These are phyloP conservation scores for Myopa testacea DNA, from an alignment of 2,888 invertebrate species.

Conservation along the genomic window DNA sequence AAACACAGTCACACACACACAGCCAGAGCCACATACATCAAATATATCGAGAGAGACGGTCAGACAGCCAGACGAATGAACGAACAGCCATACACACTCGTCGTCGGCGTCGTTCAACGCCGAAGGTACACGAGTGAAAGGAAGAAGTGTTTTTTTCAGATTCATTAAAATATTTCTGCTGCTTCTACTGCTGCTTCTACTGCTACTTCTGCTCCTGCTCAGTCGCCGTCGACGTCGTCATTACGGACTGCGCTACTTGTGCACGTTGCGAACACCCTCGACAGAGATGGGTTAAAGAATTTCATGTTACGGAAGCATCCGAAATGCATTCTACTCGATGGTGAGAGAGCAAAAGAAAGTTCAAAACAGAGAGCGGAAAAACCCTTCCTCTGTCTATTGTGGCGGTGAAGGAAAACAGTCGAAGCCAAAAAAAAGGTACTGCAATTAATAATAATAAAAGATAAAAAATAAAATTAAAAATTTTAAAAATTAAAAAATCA, in stretches of 20 bases:
- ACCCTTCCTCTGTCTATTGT: not conserved
- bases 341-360: not conserved
- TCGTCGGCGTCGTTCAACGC: not conserved
- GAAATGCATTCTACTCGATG: not conserved
- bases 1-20: slow-evolving; percentile 33
- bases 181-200: not conserved
- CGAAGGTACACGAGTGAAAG: not conserved
- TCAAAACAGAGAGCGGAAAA: not conserved
- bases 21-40: slow-evolving; percentile 4
- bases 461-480: not conserved
- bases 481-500: not conserved
- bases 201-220: not conserved
- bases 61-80: not conserved
- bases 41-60: not conserved
- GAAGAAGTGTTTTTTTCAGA: not conserved
- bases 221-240: not conserved
- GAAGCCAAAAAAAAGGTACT: not conserved
- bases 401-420: not conserved
- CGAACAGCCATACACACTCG: not conserved
- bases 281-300: not conserved
- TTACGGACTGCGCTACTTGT: slow-evolving; percentile 21
- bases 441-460: not conserved
- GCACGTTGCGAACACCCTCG: slow-evolving; percentile 3
- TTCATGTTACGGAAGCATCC: not conserved
- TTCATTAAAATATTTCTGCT: slow-evolving; percentile 13